Percentiles rank a stretch among this genome's conserved stretches.
Evolutionary conservation across 1,140 invertebrate species (phyloP).

Genomic region (Solenopsis invicta): DNA sequence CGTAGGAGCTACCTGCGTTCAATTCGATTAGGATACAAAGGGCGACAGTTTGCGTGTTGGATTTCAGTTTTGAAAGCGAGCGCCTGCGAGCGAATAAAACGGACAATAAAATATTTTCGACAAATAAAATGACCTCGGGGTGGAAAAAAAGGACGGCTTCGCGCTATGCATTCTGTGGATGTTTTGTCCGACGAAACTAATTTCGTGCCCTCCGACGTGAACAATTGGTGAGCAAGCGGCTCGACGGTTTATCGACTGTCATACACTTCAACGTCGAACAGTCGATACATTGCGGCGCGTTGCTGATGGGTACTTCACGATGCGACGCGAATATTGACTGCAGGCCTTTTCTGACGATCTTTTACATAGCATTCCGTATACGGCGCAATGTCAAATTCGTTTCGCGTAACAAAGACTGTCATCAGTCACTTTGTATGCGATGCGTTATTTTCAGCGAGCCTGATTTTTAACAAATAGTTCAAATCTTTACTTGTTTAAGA

Average conservation of each 20-base stretch:
- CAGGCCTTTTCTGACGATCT: conserved; percentile 38
- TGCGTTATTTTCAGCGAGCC: conserved; percentile 7
- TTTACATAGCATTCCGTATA: conserved; percentile 16
- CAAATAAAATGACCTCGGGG: conserved; percentile 1
- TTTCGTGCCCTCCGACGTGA: conserved; percentile 31
- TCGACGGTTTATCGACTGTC: conserved; percentile 57
- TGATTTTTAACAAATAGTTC: not conserved
- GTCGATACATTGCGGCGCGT: conserved; percentile 26
- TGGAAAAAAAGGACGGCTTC: no score
- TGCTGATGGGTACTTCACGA: conserved; percentile 52
- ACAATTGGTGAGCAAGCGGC: conserved; percentile 52
- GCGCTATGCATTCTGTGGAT: not conserved
- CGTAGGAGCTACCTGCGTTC: not conserved
- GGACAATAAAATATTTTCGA: conserved; percentile 34
- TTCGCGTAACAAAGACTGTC: conserved; percentile 21
- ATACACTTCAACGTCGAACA: conserved; percentile 47
- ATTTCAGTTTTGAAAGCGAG: conserved; percentile 30
- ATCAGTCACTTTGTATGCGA: not conserved
- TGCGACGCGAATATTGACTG: conserved; percentile 56
- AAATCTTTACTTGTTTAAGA: not conserved
- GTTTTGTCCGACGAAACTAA: conserved; percentile 42
- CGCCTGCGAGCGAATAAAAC: not conserved
- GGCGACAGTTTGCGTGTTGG: not conserved
- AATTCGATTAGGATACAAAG: conserved; percentile 45
- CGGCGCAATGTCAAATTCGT: conserved; percentile 25